Evolutionary conservation across 2,888 invertebrate species (phyloP).

Genomic region (Empis livida): DNA sequence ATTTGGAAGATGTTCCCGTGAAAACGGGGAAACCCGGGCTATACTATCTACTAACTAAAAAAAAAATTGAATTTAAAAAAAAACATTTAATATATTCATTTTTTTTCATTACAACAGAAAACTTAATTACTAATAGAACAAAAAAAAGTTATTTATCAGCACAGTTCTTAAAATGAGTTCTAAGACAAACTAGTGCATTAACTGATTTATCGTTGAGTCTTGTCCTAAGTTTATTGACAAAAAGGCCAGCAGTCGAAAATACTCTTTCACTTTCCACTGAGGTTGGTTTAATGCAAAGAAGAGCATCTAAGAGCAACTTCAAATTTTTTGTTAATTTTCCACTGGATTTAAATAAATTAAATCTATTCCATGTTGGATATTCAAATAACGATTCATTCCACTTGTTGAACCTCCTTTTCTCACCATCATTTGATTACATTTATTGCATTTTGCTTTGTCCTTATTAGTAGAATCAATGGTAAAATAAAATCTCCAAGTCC

Average conservation of each 20-base stretch:
- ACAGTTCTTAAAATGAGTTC: conserved; percentile 2
- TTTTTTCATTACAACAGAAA: not conserved
- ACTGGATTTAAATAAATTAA: conserved; percentile 4
- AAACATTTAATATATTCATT: not conserved
- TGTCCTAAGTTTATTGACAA: conserved; percentile 1
- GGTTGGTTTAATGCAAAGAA: not conserved
- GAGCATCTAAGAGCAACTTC: not conserved
- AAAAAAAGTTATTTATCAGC: conserved; percentile 1
- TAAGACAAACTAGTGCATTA: conserved; percentile 2
- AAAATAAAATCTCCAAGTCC: not conserved
- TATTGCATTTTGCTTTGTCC: not conserved
- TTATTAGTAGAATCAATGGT: conserved; percentile 1
- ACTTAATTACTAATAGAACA: not conserved
- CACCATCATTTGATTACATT: not conserved
- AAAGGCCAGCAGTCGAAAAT: conserved; percentile 1
- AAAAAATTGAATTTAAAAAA: not conserved
- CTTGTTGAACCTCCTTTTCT: not conserved
- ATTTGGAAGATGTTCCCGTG: not conserved
- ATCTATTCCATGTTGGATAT: not conserved
- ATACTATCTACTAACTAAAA: too few relatives aligned
- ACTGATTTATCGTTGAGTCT: not conserved
- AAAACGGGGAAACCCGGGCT: too few relatives aligned
- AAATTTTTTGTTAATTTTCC: conserved; percentile 1
- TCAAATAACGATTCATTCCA: not conserved
- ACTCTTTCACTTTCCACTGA: conserved; percentile 1